Conservation (phyloP, 2,113 vertebrate species). For the Bubalus kerabau region DNA sequence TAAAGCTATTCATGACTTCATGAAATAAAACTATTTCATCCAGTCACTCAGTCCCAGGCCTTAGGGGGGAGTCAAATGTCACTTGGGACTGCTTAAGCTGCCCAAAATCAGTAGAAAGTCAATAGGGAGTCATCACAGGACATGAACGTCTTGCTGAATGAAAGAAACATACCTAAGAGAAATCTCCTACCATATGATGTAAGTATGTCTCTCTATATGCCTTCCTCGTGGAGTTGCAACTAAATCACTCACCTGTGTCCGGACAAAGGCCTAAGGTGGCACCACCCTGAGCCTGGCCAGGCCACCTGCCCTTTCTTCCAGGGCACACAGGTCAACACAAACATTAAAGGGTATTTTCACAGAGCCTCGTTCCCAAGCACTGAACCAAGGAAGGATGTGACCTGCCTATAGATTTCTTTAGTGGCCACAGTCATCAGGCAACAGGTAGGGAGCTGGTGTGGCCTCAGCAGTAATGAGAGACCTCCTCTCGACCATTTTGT, state of each 20-base stretch:
- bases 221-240: background rate
- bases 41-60: background rate
- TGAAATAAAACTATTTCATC: background rate
- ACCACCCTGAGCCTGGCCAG: background rate
- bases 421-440: background rate
- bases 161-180: background rate
- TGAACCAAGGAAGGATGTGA: background rate
- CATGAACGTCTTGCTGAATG: background rate
- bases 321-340: background rate
- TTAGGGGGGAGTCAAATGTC: background rate
- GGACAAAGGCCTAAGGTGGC: background rate
- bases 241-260: background rate
- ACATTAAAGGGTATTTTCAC: background rate
- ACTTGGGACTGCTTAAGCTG: background rate
- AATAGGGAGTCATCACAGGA: background rate
- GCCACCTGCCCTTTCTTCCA: background rate
- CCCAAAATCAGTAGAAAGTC: background rate
- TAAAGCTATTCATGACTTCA: too few relatives aligned
- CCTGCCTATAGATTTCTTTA: background rate
- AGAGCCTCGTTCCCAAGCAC: background rate
- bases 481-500: background rate
- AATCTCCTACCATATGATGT: background rate
- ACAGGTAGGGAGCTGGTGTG: background rate
- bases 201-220: background rate
- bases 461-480: background rate